Evolutionary conservation across 2,888 invertebrate genomes (phyloP).

Genomic region (Tryphoninae sp.): DNA sequence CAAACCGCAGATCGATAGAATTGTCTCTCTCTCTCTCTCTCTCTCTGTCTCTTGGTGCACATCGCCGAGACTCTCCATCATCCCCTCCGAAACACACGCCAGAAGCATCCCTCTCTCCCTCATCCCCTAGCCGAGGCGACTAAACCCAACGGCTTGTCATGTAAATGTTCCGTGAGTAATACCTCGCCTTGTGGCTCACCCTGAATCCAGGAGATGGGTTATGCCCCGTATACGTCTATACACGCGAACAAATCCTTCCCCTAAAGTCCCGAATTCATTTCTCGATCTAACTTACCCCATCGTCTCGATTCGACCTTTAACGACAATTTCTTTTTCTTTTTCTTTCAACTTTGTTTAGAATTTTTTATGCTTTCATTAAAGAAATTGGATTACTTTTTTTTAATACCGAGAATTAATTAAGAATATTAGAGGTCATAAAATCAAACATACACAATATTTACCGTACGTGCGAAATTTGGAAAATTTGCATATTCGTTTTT

Average conservation of each 20-base stretch:
- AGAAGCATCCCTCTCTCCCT: conserved; percentile 30
- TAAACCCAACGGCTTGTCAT: conserved; percentile 73
- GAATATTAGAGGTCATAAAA: too few species aligned
- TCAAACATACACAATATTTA: too few species aligned
- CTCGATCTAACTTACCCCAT: too few species aligned
- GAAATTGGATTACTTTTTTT: too few species aligned
- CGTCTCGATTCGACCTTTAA: too few species aligned
- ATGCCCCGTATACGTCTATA: background rate
- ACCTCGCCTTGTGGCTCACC: conserved; percentile 60
- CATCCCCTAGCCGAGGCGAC: conserved; percentile 39
- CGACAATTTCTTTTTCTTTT: too few species aligned
- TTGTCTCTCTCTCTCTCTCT: conserved; percentile 35
- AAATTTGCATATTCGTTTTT: too few species aligned
- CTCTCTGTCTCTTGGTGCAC: conserved; percentile 35
- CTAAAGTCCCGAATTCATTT: too few species aligned
- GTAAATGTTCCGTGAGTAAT: conserved; percentile 78
- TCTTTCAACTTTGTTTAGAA: too few species aligned
- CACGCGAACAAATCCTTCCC: background rate
- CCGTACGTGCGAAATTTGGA: too few species aligned
- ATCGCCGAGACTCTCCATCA: conserved; percentile 42
- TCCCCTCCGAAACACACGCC: conserved; percentile 41
- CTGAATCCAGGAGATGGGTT: background rate
- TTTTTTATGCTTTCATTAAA: too few species aligned
- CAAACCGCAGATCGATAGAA: conserved; percentile 80
- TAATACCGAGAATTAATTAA: too few species aligned